Base-by-base conservation (phyloP, 1,140 invertebrate genomes). In the Leptinotarsa texana region DNA sequence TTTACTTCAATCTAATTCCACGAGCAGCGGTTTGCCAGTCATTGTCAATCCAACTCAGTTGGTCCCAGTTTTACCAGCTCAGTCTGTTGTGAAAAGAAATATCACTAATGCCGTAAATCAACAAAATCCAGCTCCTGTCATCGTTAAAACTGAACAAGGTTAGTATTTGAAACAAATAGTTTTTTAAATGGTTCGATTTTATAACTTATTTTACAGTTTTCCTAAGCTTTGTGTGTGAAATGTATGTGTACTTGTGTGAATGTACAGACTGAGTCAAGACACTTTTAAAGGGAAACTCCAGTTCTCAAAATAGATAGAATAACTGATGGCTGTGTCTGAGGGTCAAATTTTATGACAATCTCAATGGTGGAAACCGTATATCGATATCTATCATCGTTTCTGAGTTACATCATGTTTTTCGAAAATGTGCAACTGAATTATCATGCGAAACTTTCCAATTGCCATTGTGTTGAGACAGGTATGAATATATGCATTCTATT, bases 31-130 rank as follows among this genome's bases (percentile, higher is more conserved):
- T 63, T 69, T 91, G 80, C 90, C 92, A 63, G 92, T 93, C 22
- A 93, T 93, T 79, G 92, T 93, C 63, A 89, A 91, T 76, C 92
- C 92, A 11, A 93, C 88, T 78, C 91, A 93, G 82, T 83, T 93
- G 66, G 84, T 93, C 71, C 92, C 92, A 24, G 89, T 93, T 51
- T 86, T 92, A 77, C 90, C 91, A 27, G 78, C 86, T 49, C 83
- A 81, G 24, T 82, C 83, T 13, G 82, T 84, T 57, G 78, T 84
- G 13, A 84, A 84, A 75, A 75, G 78, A 51, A 77, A 81, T 49
- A 74, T 78, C 27, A 73, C 78, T 22, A 75, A 69, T 69, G 69
- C 71, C 13, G 78, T 74, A 33, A 70, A 71, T 33, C 73, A 73
- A 72, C 79, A 76, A 33, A 72, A 74, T 51, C 74, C 67, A 33